These are phyloP conservation scores for Rhinolophus ferrumequinum DNA, from an alignment of 2,113 vertebrate species.

Conservation along the genomic window DNA sequence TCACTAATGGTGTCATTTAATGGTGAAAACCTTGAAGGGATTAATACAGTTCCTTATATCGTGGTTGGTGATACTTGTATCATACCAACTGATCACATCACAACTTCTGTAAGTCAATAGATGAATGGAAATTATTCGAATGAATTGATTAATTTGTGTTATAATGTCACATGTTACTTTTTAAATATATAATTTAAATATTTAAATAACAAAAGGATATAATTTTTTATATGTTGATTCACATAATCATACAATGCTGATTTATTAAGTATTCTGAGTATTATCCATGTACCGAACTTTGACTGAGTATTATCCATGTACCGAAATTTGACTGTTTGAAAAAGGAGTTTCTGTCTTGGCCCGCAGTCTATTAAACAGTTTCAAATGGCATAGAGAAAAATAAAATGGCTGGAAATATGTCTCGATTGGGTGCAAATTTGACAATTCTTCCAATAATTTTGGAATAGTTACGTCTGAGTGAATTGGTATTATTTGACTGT, in stretches of 20 bases:
- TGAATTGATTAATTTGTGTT: neutral
- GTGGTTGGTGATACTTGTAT: neutral
- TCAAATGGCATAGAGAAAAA: neutral
- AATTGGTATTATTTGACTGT: neutral
- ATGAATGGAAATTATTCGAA: neutral
- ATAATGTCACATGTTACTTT: neutral
- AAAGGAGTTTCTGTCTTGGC: neutral
- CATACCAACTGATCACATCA: neutral
- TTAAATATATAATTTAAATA: neutral
- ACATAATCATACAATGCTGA: neutral
- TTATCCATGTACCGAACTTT: neutral
- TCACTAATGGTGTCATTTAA: neutral
- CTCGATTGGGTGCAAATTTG: neutral
- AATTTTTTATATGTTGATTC: neutral
- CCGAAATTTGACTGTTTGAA: neutral
- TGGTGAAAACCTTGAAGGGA: neutral
- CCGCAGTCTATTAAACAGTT: neutral
- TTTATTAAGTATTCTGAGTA: neutral
- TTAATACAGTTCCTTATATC: neutral
- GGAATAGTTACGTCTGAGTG: neutral
- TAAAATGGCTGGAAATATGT: neutral
- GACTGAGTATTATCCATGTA: too few species aligned
- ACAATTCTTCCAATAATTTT: neutral
- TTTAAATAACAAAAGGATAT: neutral
- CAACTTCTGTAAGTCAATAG: neutral